Conservation (phyloP, 1,140 invertebrate species). For the Drosophila subobscura region DNA sequence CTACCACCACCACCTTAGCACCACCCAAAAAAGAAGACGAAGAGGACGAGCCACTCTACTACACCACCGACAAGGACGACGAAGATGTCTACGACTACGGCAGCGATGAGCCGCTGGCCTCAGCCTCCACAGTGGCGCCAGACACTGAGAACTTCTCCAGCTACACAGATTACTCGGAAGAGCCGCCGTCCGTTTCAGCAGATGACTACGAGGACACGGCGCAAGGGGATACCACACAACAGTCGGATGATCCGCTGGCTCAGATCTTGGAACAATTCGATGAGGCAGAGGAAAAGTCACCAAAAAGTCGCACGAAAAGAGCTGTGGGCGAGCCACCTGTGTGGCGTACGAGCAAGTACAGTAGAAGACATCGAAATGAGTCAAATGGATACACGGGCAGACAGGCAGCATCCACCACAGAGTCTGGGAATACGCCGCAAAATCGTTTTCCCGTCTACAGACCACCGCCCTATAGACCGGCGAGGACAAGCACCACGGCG, state of each 20-base stretch:
- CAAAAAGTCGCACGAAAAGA: slow-evolving; percentile 12
- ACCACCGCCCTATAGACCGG: slow-evolving; percentile 20
- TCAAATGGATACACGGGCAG: not conserved
- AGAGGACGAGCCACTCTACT: not conserved
- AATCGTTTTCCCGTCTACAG: slow-evolving; percentile 20
- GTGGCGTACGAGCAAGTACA: slow-evolving; percentile 54
- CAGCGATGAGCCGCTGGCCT: slow-evolving; percentile 50
- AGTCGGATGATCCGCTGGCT: slow-evolving; percentile 56
- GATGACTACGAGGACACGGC: slow-evolving; percentile 25
- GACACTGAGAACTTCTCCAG: slow-evolving; percentile 66
- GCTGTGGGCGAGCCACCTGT: slow-evolving; percentile 24
- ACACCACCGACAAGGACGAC: slow-evolving; percentile 35
- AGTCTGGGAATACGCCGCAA: not conserved
- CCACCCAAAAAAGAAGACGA: slow-evolving; percentile 14
- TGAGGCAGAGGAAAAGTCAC: slow-evolving; percentile 8
- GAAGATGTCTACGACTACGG: slow-evolving; percentile 53
- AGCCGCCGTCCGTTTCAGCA: slow-evolving; percentile 24
- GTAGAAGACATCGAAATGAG: slow-evolving; percentile 56
- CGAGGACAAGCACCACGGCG: slow-evolving; percentile 15
- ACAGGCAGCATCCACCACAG: slow-evolving; percentile 10
- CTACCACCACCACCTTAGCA: slow-evolving; percentile 26
- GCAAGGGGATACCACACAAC: slow-evolving; percentile 38
- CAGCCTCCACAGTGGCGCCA: slow-evolving; percentile 51
- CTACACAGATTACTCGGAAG: slow-evolving; percentile 71
- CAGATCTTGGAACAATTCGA: slow-evolving; percentile 54